phyloP scores from a whole-genome alignment of 2,113 vertebrate genomes.

The Sisor rabdophorus region DNA sequence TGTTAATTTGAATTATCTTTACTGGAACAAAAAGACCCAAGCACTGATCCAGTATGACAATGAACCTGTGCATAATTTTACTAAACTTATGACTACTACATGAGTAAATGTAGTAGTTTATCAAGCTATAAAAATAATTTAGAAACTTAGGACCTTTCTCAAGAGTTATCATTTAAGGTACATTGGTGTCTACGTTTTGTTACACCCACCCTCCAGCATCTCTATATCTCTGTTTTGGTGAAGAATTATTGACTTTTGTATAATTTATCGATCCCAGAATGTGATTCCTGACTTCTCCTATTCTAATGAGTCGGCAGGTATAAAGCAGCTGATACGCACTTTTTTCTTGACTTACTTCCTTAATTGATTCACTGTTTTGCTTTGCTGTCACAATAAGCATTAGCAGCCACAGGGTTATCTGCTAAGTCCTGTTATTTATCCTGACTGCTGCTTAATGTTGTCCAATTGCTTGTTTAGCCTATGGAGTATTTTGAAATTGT shows the following conservation, averaged over 20 bases:
- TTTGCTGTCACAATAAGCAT: slow-evolving; percentile 14
- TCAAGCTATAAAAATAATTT: too few relatives aligned
- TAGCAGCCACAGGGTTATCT: not conserved
- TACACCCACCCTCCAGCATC: not conserved
- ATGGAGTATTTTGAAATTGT: not conserved
- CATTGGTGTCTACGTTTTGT: too few relatives aligned
- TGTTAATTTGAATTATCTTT: too few relatives aligned
- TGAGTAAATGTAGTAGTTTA: too few relatives aligned
- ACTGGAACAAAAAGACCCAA: too few relatives aligned
- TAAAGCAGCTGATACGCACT: slow-evolving; percentile 41
- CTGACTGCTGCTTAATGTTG: not conserved
- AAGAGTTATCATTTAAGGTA: too few relatives aligned
- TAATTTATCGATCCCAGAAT: slow-evolving; percentile 12
- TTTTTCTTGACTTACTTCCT: slow-evolving; percentile 19
- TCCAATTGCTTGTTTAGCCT: not conserved
- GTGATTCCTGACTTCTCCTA: slow-evolving; percentile 19
- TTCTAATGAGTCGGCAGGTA: slow-evolving; percentile 44
- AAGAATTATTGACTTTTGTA: not conserved
- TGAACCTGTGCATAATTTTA: too few relatives aligned
- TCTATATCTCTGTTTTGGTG: not conserved
- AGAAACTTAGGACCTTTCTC: too few relatives aligned
- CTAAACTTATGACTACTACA: too few relatives aligned
- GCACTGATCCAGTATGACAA: too few relatives aligned
- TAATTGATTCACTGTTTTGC: slow-evolving; percentile 33
- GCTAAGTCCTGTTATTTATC: slow-evolving; percentile 2